Percentiles rank a stretch among this genome's conserved stretches.
Evolutionary conservation across 1,140 invertebrate genomes (phyloP).

Genomic region (Drosophila pseudoobscura): DNA sequence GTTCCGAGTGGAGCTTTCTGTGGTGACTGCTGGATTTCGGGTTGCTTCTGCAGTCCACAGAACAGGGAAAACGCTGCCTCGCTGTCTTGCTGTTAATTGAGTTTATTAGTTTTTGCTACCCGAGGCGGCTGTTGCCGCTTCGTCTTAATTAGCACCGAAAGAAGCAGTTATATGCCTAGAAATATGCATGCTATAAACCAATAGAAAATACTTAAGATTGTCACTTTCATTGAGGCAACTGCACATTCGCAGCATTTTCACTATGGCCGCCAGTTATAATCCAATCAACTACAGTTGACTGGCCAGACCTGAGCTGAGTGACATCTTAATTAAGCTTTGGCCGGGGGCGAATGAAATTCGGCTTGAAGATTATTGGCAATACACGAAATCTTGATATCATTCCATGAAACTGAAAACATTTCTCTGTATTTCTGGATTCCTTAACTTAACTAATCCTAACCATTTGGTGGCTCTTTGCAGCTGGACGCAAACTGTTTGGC

Average conservation of each 20-base stretch:
- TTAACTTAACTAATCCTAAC: background rate
- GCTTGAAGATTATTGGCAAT: conserved; percentile 13
- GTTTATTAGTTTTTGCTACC: conserved; percentile 51
- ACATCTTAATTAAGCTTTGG: conserved; percentile 36
- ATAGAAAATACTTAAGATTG: conserved; percentile 37
- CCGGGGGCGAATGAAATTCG: conserved; percentile 4
- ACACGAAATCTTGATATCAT: background rate
- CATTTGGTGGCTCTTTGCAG: conserved; percentile 80
- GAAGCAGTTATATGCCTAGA: conserved; percentile 28
- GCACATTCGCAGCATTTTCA: conserved; percentile 57
- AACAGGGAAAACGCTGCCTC: conserved; percentile 34
- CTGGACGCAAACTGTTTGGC: conserved; percentile 91
- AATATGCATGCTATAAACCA: conserved; percentile 1
- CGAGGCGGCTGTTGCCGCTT: conserved; percentile 31
- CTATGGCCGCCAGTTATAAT: conserved; percentile 38
- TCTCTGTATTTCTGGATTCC: background rate
- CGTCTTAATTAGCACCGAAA: conserved; percentile 59
- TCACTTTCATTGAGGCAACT: conserved; percentile 77
- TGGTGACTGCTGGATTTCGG: conserved; percentile 6
- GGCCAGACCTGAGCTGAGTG: conserved; percentile 6
- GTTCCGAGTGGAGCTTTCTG: conserved; percentile 37
- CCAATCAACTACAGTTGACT: conserved; percentile 67
- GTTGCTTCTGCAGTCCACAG: conserved; percentile 30
- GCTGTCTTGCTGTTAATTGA: conserved; percentile 57
- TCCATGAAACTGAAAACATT: background rate